Evolutionary conservation across 2,113 vertebrate genomes (phyloP).

Genomic region (Oryzias melastigma): DNA sequence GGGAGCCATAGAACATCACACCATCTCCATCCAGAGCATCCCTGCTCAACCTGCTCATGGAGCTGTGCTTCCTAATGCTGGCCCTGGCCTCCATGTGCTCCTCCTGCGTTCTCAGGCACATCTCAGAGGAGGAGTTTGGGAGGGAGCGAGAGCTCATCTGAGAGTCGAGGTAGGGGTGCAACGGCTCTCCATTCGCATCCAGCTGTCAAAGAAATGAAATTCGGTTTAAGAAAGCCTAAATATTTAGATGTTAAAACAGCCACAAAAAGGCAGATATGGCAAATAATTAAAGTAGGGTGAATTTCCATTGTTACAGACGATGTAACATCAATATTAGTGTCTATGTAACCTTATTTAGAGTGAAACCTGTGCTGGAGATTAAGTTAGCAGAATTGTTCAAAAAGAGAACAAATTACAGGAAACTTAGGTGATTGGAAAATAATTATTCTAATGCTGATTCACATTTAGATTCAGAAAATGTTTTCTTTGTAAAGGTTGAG

Average conservation of each 20-base stretch:
- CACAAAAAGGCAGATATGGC: too few relatives aligned
- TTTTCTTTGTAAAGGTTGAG: neutral
- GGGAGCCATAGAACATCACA: conserved; percentile 76
- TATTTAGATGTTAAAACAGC: too few relatives aligned
- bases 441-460: neutral
- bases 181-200: conserved; percentile 71
- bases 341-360: too few relatives aligned
- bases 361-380: neutral
- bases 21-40: conserved; percentile 83
- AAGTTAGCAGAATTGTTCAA: neutral
- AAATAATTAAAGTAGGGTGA: too few relatives aligned
- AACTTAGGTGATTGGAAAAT: neutral
- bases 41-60: conserved; percentile 87
- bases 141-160: conserved; percentile 80
- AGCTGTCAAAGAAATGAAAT: conserved; percentile 22
- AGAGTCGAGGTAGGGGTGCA: conserved; percentile 77
- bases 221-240: neutral
- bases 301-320: too few relatives aligned
- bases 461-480: neutral
- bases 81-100: conserved; percentile 81
- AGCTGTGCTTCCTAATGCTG: conserved; percentile 91
- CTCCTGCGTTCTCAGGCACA: conserved; percentile 86
- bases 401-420: neutral
- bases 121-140: conserved; percentile 90
- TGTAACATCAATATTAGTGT: too few relatives aligned